These are phyloP conservation scores for Scaptomyza cyrtandrae DNA, from an alignment of 2,888 invertebrate species.

Conservation along the genomic window DNA sequence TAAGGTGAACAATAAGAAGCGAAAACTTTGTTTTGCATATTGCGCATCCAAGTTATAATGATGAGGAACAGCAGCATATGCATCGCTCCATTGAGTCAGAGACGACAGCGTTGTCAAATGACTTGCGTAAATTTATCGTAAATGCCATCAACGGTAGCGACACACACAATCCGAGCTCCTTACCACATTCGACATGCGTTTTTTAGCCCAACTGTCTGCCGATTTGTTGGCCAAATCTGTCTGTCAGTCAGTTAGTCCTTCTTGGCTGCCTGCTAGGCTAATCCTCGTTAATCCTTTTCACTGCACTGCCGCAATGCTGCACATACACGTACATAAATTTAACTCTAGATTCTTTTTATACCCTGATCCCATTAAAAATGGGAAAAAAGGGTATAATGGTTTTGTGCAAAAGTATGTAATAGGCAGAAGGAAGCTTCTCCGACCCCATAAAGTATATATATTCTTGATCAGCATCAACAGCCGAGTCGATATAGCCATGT, in stretches of 20 bases:
- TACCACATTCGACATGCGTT: slow-evolving; percentile 7
- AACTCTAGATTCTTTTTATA: slow-evolving; percentile 26
- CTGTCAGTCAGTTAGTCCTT: slow-evolving; percentile 29
- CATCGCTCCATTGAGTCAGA: slow-evolving; percentile 27
- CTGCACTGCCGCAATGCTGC: slow-evolving; percentile 29
- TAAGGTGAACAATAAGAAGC: no score
- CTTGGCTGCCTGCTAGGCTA: slow-evolving; percentile 50
- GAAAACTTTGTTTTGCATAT: slow-evolving; percentile 62
- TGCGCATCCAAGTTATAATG: slow-evolving; percentile 64
- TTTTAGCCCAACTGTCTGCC: no score
- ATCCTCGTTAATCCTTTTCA: slow-evolving; percentile 76
- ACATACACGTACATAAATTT: slow-evolving; percentile 71
- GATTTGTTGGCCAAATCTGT: slow-evolving; percentile 23
- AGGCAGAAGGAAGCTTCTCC: no score
- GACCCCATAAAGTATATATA: no score
- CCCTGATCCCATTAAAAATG: no score
- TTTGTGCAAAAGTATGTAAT: no score
- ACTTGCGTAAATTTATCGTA: slow-evolving; percentile 83
- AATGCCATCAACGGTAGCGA: slow-evolving; percentile 78
- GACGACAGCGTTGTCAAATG: slow-evolving; percentile 76
- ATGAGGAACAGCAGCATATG: slow-evolving; percentile 60
- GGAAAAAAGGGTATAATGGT: no score
- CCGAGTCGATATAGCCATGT: no score
- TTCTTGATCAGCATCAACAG: no score
- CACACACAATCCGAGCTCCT: slow-evolving; percentile 18